phyloP scores from a whole-genome alignment of 2,113 vertebrate genomes.

The Apodemus speciosus region DNA sequence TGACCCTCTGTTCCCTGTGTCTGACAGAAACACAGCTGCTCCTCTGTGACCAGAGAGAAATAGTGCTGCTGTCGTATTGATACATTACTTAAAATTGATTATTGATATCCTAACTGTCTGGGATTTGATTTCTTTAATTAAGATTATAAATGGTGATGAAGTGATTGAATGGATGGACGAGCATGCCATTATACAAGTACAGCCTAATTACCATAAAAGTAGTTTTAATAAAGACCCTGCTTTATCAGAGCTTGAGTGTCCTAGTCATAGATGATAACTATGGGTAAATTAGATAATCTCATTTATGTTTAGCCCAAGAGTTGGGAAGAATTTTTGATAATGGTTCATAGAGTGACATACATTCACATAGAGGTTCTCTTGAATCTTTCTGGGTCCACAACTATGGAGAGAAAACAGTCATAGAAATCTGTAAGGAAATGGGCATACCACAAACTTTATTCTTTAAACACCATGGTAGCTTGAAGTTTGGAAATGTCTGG shows the following conservation, averaged over 20 bases:
- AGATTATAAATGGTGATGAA: conserved; percentile 1
- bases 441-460: conserved; percentile 19
- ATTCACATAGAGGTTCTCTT: background rate
- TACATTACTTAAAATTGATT: background rate
- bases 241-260: conserved; percentile 46
- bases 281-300: conserved; percentile 4
- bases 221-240: conserved; percentile 21
- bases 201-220: conserved; percentile 4
- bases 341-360: conserved; percentile 4
- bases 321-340: background rate
- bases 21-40: background rate
- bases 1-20: background rate
- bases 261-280: conserved; percentile 1
- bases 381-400: background rate
- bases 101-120: background rate
- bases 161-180: background rate
- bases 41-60: background rate
- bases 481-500: background rate
- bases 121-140: conserved; percentile 37
- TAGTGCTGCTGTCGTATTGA: background rate
- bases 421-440: background rate
- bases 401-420: background rate
- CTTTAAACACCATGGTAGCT: background rate
- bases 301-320: background rate
- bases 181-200: background rate